Base-by-base conservation (phyloP, 2,888 invertebrate species). In the Aricia artaxerxes region DNA sequence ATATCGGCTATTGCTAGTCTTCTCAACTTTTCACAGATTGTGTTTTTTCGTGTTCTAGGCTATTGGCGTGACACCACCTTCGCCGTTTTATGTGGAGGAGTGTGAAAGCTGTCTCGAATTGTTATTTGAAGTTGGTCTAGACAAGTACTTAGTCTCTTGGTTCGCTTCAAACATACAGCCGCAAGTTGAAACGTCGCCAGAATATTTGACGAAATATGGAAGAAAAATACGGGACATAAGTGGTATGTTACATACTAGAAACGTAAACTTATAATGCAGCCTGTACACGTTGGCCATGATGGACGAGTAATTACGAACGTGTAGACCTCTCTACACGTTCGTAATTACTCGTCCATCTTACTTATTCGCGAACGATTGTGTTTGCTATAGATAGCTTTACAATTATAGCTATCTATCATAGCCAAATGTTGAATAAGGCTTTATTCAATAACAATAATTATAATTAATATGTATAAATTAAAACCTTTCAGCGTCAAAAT, bases 41-140 rank as follows among this genome's bases (percentile, higher is more conserved):
- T n/a, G 7, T 64, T 2, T 64, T 64, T 64, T 64, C 5, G 24
- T 13, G 1, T 57, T 88, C 1, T 88, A 96, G 94, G 92, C 95
- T 79, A 92, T 95, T 69, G 96, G 95, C 31, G 91, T 95, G 75
- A 95, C 95, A 60, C 96, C 96, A 0, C 97, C 98, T 0, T 97
- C 97, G 81, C 96, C 97, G 1, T 97, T 98, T 90, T 98, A 98
- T 85, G 97, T 98, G 0, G 98, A 98, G 91, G 98, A 98, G 90
- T 98, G 97, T 78, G 97, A 97, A 88, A 97, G 97, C 82, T 98
- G 98, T 1, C 89, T 98, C 3, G 96, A 97, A 78, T 96, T 97
- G 82, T 92, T 98, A 0, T 96, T 96, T 84, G 97, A 97, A 82
- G 96, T 97, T 16, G 97, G 97, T 4, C 94, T 98, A 35, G 95